These are phyloP conservation scores for Eledone cirrhosa DNA, from an alignment of 2,888 invertebrate genomes.

Conservation along the genomic window DNA sequence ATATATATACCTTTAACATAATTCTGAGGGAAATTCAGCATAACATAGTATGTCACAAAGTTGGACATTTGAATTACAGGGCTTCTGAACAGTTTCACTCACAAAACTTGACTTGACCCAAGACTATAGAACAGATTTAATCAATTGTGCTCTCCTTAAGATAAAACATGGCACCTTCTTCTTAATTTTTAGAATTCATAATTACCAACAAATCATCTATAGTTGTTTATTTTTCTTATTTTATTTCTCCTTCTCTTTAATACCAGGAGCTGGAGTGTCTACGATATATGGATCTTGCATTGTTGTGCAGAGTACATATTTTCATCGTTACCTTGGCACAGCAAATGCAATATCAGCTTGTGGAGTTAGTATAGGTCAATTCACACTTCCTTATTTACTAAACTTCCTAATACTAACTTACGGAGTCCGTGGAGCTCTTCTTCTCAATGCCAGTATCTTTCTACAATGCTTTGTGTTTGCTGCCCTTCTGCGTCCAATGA, in stretches of 20 bases:
- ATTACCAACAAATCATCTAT: too few species aligned
- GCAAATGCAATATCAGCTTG: background rate
- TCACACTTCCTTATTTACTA: background rate
- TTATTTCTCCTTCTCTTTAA: background rate
- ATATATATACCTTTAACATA: too few species aligned
- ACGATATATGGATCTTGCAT: background rate
- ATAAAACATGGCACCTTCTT: too few species aligned
- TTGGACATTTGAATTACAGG: too few species aligned
- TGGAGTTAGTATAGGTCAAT: background rate
- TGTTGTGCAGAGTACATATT: background rate
- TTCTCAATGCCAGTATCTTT: background rate
- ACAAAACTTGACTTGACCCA: too few species aligned
- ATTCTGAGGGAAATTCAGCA: too few species aligned
- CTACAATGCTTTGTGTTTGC: conserved; percentile 16
- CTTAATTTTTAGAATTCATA: too few species aligned
- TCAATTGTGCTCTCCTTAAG: too few species aligned
- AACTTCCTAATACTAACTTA: background rate
- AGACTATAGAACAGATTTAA: too few species aligned
- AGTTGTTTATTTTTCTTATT: too few species aligned
- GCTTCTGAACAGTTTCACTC: too few species aligned
- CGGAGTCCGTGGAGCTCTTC: background rate
- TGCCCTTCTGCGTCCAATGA: background rate
- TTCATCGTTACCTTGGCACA: background rate
- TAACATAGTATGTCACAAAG: too few species aligned
- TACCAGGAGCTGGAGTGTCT: background rate